A percentile compares a stretch with the other conserved stretches of the same genome.
These are phyloP conservation scores for Fragariocoptes setiger DNA, from an alignment of 1,140 invertebrate species.

Conservation along the genomic window DNA sequence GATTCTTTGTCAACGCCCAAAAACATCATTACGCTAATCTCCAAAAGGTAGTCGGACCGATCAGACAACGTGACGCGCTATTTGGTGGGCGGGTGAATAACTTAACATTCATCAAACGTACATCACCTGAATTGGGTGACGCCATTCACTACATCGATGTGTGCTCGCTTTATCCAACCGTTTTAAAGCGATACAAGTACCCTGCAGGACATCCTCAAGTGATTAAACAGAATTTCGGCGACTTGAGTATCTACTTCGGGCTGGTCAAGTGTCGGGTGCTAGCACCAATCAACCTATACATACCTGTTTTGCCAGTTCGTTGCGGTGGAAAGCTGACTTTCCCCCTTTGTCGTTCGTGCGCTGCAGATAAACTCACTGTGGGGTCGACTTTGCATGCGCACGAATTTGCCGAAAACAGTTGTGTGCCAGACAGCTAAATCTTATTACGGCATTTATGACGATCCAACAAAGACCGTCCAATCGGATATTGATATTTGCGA, in stretches of 20 bases:
- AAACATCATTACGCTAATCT: neutral
- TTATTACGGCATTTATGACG: no score
- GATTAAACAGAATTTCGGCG: constrained; percentile 2
- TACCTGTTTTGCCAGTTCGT: constrained; percentile 2
- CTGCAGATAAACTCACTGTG: no score
- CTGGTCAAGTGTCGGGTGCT: constrained; percentile 5
- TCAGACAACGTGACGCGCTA: constrained; percentile 2
- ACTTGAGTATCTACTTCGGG: constrained; percentile 3
- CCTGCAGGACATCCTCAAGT: constrained; percentile 4
- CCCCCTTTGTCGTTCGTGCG: constrained; percentile 11
- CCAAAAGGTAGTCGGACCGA: neutral
- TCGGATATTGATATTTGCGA: no score
- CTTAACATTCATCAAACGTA: constrained; percentile 1
- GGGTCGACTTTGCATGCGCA: no score
- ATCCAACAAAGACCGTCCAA: no score
- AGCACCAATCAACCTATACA: constrained; percentile 2
- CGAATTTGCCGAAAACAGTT: no score
- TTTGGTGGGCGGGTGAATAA: constrained; percentile 7
- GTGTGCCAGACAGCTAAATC: no score
- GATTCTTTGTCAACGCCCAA: neutral
- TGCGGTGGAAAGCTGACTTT: constrained; percentile 9
- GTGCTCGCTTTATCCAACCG: constrained; percentile 3
- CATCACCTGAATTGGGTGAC: neutral
- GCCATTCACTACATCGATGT: constrained; percentile 4
- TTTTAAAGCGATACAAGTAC: neutral